Evolutionary conservation across 2,888 invertebrate species (phyloP), one percentile per base, ranked within the genome.

Genomic region (Biston betularia): DNA sequence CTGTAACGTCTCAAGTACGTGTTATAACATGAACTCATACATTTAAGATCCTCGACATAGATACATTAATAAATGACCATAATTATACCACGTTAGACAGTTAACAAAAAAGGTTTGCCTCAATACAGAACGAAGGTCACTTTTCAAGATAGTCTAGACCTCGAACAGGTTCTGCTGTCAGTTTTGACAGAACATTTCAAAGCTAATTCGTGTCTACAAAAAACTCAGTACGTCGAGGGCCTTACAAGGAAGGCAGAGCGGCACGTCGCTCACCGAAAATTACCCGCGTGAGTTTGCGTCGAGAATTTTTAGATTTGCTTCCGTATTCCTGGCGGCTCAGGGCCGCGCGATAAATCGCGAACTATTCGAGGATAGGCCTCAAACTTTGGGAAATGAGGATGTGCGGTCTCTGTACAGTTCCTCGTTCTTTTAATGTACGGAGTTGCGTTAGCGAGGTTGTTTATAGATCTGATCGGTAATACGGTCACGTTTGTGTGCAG

Each of bases 261-360:
- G 79, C 91, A 91, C 90, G 90, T 92, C 82, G 78, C 79, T 76
- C 75, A 80, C 89, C 91, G 88, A 92, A 92, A 90, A 90, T 89
- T 87, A 87, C 86, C 80, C 79, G 80, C 84, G 77, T 75, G 78
- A 78, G 81, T 84, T 82, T 86, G 87, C 86, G 89, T 74, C 80
- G 87, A 86, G 91, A 92, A 92, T 91, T 90, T 91, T 89, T 82
- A 90, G 89, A 87, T 83, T 73, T 74, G 77, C 89, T 93, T 92
- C 92, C 92, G 86, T 79, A 82, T 92, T 89, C 89, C 89, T 89
- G 78, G 81, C 78, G 72, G 65, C 62, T 80, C 85, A 86, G 79
- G 89, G 89, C 79, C 86, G 75, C 40, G 70, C 64, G 77, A 76
- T 77, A 79, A 77, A 78, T 79, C 68, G 75, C 77, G 69, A 53